phyloP scores from a whole-genome alignment of 1,140 invertebrate genomes.

The Ganaspis sp. region DNA sequence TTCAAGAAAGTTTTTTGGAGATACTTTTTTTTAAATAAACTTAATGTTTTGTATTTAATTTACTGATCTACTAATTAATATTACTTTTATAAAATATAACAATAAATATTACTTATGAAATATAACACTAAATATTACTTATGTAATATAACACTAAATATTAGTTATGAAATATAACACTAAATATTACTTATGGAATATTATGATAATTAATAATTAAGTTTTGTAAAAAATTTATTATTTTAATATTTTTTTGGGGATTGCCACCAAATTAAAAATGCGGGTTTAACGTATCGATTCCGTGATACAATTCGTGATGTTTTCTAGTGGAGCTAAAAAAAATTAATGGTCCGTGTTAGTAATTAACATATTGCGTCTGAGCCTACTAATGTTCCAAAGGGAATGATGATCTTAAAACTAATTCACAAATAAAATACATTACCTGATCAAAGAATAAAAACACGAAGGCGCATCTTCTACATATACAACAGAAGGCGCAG shows the following conservation, averaged over 20 bases:
- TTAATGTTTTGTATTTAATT: no score
- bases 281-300: conserved; percentile 24
- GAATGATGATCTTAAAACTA: conserved; percentile 21
- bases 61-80: no score
- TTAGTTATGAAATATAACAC: no score
- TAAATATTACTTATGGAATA: no score
- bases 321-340: neutral
- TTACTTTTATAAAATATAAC: no score
- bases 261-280: neutral
- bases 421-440: conserved; percentile 53
- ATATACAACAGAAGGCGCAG: conserved; percentile 29
- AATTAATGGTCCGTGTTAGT: conserved; percentile 9
- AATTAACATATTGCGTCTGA: conserved; percentile 13
- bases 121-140: no score
- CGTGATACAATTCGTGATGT: neutral
- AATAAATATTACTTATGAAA: no score
- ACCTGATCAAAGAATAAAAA: conserved; percentile 53
- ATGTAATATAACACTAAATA: no score
- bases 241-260: neutral
- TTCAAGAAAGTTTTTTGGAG: no score
- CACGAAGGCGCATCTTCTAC: conserved; percentile 36
- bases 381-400: conserved; percentile 19
- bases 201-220: no score
- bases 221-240: neutral
- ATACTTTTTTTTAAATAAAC: no score